Conservation (phyloP, 2,797 vertebrate genomes). For the Toxotes lorentzi region DNA sequence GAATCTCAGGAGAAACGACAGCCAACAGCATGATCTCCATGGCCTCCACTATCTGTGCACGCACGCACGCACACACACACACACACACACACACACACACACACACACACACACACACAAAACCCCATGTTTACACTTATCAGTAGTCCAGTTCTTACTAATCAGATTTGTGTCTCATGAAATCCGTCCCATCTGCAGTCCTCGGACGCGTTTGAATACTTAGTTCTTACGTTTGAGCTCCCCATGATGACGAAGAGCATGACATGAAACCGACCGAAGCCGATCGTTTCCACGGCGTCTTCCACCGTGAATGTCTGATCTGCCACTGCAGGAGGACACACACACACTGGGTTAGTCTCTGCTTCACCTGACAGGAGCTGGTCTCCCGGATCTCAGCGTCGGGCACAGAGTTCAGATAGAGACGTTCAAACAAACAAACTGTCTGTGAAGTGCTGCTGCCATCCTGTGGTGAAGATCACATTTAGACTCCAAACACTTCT, state of each 20-base stretch:
- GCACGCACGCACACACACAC: slow-evolving; percentile 2
- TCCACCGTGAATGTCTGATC: slow-evolving; percentile 90
- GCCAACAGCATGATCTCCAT: slow-evolving; percentile 99
- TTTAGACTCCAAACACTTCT: no score
- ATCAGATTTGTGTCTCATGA: not conserved
- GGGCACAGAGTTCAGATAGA: no score
- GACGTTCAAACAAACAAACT: no score
- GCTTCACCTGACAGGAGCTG: no score
- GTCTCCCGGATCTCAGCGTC: no score
- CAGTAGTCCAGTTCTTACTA: not conserved
- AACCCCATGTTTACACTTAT: not conserved
- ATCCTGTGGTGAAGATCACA: no score
- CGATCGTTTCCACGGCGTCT: slow-evolving; percentile 93
- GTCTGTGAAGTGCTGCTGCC: no score
- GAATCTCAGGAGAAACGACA: slow-evolving; percentile 92
- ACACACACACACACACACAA: slow-evolving; percentile 6
- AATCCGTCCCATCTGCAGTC: no score
- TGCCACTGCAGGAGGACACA: not conserved
- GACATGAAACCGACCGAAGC: slow-evolving; percentile 93
- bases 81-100: not conserved
- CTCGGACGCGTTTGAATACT: no score
- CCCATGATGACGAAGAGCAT: slow-evolving; percentile 95
- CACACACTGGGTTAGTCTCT: no score
- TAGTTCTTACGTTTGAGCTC: slow-evolving; percentile 87
- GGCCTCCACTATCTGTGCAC: slow-evolving; percentile 90